Percentiles rank a stretch among this genome's conserved stretches.
Conservation (phyloP, 2,888 invertebrate species). For the Ganaspis brasiliensis region DNA sequence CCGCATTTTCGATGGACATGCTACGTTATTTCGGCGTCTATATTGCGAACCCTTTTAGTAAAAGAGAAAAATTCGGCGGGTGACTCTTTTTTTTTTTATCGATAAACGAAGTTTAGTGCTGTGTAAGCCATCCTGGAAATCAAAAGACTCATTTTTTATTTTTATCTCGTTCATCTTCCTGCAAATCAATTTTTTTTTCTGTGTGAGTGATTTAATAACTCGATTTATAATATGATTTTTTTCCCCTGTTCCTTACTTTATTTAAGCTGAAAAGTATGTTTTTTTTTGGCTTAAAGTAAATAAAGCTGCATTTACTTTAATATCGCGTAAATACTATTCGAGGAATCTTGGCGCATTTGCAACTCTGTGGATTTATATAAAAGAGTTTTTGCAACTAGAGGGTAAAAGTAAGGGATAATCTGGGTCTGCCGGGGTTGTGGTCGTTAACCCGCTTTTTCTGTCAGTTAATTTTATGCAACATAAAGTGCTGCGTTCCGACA, state of each 20-base stretch:
- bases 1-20: constrained; percentile 21
- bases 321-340: not conserved
- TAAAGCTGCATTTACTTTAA: too few species aligned
- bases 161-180: not conserved
- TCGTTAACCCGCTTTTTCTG: constrained; percentile 46
- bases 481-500: constrained; percentile 46
- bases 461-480: constrained; percentile 50
- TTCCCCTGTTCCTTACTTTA: too few species aligned
- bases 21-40: constrained; percentile 24
- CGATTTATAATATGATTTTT: too few species aligned
- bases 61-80: constrained; percentile 10
- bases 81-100: constrained; percentile 9
- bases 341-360: not conserved
- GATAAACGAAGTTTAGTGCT: constrained; percentile 40
- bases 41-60: constrained; percentile 16
- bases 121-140: not conserved
- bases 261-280: too few species aligned
- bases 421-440: constrained; percentile 8
- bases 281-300: too few species aligned
- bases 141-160: not conserved
- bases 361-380: too few species aligned
- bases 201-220: too few species aligned
- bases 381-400: not conserved
- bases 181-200: too few species aligned
- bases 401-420: constrained; percentile 6